Evolutionary conservation across 2,797 vertebrate genomes (phyloP), one percentile per base, ranked within the genome.

Genomic region (Sciurus carolinensis): DNA sequence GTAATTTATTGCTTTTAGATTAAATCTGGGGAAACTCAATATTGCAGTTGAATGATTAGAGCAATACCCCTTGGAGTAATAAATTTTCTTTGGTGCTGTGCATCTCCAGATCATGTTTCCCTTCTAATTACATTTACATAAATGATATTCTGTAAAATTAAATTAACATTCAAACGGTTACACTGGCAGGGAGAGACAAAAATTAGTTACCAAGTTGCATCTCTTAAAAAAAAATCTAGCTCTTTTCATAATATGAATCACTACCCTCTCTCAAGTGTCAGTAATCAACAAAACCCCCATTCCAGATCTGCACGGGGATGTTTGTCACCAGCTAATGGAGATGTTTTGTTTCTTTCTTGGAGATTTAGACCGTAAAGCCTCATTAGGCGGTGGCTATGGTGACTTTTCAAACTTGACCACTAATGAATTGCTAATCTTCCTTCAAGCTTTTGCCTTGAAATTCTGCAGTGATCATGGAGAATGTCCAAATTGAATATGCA

Each of bases 41-140:
- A 99, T 99, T 99, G 99, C 99, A 99, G 99, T 99, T 99, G 99
- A 99, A 99, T 99, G 99, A 99, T 99, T 99, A 99, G 99, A 99
- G 99, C 98, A 99, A 98, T 99, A 99, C 99, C 99, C 99, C 98
- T 99, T 44, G 98, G 98, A 99, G 99, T 99, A 99, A 99, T 99
- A 99, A 99, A 99, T 99, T 99, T 99, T 99, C 99, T 98, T 98
- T 99, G 99, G 99, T 99, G 98, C 99, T 98, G 98, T 98, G 99
- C 98, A 98, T 99, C 98, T 99, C 98, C 96, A 98, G 99, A 99
- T 99, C 99, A 98, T 99, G 99, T 99, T 99, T 99, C 99, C 99
- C 96, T 99, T 99, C 99, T 99, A 99, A 99, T 99, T 99, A 99
- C 99, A 99, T 99, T 99, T 99, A 99, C 99, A 99, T 99, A 99